Base-by-base conservation (phyloP, 2,113 vertebrate species). In the Peromyscus californicus region DNA sequence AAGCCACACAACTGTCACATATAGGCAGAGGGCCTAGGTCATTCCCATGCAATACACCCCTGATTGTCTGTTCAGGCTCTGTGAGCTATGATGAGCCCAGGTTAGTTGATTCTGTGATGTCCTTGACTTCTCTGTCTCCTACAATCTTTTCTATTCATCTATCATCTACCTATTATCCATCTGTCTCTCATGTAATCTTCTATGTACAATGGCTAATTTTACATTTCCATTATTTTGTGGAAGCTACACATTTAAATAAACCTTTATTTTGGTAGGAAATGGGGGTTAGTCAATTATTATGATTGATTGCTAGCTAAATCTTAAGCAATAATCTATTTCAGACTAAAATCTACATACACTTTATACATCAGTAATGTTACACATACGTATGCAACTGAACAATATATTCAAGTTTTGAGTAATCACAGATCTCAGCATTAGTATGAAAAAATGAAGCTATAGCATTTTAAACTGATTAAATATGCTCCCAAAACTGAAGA, bases 381-480 rank as follows among this genome's bases (percentile, higher is more conserved):
- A 75, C 5, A 51, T 2, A 93, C 2, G 33, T 26, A 45, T 16
- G 22, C 11, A 36, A n/a, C 7, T 84, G 19, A 91, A 63, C 87
- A 96, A 86, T 48, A 12, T 31, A 61, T 59, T 87, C 7, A 12
- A 1, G 5, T 48, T 91, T 92, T 87, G 7, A 92, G 67, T 91
- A 87, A 74, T 6, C 36, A 45, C 36, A 61, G 22, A 63, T 69
- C 75, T 42, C 12, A 54, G 70, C 82, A 90, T 92, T 69, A 93
- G 78, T 87, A 78, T 86, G 39, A 90, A 24, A 24, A 93, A 75
- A 93, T 87, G 9, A 74, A 97, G 90, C 26, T 51, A 85, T 90
- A 91, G 48, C 59, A 36, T 72, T 91, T 95, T 94, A 57, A 96
- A 96, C 72, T 59, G 93, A 67, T 65, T 12, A 22, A 85, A 72